phyloP scores from a whole-genome alignment of 2,797 vertebrate species.

The Halcyon chelicuti region DNA sequence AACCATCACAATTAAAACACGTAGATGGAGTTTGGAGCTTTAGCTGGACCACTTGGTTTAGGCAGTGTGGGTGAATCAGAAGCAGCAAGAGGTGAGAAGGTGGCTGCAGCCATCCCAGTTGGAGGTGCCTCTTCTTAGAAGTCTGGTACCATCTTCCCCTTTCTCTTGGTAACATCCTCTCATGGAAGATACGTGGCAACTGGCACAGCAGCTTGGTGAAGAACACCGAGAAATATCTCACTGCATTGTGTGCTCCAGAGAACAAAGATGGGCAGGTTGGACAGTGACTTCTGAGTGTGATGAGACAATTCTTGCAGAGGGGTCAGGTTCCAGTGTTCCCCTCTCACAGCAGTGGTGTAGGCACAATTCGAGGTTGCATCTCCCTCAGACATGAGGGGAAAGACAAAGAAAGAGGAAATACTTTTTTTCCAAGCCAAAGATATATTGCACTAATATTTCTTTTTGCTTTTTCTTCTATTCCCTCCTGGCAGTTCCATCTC shows the following conservation, averaged over 20 bases:
- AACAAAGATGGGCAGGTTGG: background rate
- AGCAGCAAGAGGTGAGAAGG: background rate
- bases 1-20: background rate
- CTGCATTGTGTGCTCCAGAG: rapidly evolving
- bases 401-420: background rate
- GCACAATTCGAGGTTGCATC: background rate
- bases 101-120: background rate
- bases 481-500: conserved; percentile 35
- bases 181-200: rapidly evolving
- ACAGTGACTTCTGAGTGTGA: rapidly evolving
- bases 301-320: background rate
- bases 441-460: conserved; percentile 21
- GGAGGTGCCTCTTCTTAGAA: background rate
- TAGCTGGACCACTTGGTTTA: background rate
- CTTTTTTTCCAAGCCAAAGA: background rate
- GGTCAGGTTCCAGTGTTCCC: background rate
- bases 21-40: background rate
- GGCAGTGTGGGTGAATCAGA: background rate
- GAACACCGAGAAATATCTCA: background rate
- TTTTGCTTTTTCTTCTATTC: background rate
- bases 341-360: background rate
- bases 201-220: background rate
- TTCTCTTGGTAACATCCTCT: background rate
- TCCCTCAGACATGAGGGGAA: background rate
- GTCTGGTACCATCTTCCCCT: background rate